Evolutionary conservation across 2,113 vertebrate genomes (phyloP).

Genomic region (Melanostigma gelatinosum): DNA sequence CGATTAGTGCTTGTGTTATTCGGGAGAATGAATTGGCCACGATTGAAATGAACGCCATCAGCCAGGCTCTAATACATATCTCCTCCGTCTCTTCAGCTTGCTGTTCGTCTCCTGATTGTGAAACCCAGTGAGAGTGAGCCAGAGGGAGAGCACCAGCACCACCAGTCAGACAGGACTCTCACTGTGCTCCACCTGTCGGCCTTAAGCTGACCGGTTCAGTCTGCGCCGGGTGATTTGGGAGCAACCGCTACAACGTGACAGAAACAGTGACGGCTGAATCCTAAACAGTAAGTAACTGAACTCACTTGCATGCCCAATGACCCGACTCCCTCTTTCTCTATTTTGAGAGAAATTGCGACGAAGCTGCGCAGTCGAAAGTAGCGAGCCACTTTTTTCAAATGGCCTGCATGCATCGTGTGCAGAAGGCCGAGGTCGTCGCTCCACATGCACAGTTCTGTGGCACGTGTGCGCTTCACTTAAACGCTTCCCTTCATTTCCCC

Average conservation of each 20-base stretch:
- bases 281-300: constrained; percentile 1
- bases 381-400: constrained; percentile 34
- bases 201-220: constrained; percentile 23
- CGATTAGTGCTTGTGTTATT: constrained; percentile 80
- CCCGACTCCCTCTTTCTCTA: constrained; percentile 27
- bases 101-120: constrained; percentile 38
- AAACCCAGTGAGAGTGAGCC: constrained; percentile 15
- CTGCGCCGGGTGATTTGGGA: constrained; percentile 5
- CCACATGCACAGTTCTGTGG: constrained; percentile 51
- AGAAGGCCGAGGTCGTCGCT: constrained; percentile 1
- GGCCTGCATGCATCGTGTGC: constrained; percentile 47
- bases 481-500: constrained; percentile 53
- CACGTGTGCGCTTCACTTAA: constrained; percentile 51
- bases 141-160: constrained; percentile 1
- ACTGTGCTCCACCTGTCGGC: constrained; percentile 10
- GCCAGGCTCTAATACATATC: constrained; percentile 55
- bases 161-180: constrained; percentile 15
- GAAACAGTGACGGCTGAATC: constrained; percentile 17
- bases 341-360: constrained; percentile 25
- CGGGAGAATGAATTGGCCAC: constrained; percentile 73
- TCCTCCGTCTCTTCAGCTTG: constrained; percentile 49
- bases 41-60: constrained; percentile 71
- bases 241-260: constrained; percentile 13
- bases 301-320: not conserved
- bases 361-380: constrained; percentile 38